Conservation (phyloP, 2,888 invertebrate species). For the Synergus umbraculus region DNA sequence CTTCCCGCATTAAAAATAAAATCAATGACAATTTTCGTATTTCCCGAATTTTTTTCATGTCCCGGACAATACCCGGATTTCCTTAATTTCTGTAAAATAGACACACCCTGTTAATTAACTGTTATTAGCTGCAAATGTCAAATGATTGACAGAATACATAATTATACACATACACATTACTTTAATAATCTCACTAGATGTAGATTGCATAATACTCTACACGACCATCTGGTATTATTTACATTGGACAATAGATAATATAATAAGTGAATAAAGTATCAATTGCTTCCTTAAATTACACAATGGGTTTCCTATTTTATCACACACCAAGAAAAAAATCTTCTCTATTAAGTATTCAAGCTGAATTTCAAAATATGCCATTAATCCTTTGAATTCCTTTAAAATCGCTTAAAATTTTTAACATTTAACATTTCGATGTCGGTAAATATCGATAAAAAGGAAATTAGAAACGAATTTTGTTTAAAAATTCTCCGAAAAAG, state of each 20-base stretch:
- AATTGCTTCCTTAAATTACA: background rate
- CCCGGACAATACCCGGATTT: too few species aligned
- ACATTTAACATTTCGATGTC: too few species aligned
- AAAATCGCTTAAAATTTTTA: too few species aligned
- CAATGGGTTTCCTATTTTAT: background rate
- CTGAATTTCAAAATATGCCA: too few species aligned
- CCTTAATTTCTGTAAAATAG: too few species aligned
- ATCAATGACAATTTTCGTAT: too few species aligned
- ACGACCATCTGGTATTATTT: too few species aligned
- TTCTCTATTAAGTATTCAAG: background rate
- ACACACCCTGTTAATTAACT: background rate
- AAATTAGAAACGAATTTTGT: background rate
- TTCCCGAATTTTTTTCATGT: too few species aligned
- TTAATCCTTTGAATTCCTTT: too few species aligned
- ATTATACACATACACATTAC: background rate
- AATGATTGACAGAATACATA: background rate
- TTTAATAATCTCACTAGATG: background rate
- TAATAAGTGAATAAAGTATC: background rate
- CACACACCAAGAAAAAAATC: background rate
- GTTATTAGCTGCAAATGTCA: background rate
- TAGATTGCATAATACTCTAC: background rate
- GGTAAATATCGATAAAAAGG: background rate
- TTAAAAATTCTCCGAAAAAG: background rate
- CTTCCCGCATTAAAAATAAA: too few species aligned
- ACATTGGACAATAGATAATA: too few species aligned